Conservation (phyloP, 2,797 vertebrate genomes). For the Rhadinocentrus ornatus region DNA sequence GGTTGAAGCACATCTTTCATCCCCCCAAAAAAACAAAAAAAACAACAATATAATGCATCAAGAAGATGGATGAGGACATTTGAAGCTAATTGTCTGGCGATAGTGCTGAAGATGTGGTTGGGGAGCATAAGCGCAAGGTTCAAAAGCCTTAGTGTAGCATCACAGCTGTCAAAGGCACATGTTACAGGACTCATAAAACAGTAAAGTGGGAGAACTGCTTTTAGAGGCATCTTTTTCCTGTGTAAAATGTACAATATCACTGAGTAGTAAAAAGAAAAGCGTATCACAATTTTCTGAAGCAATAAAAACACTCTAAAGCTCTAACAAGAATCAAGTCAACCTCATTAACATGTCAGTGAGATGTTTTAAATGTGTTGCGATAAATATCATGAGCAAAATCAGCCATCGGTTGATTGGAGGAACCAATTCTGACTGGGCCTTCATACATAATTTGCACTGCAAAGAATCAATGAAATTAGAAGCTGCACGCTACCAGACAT, state of each 20-base stretch:
- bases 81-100: constrained; percentile 85
- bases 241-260: not conserved
- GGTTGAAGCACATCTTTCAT: constrained; percentile 91
- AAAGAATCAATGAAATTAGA: not conserved
- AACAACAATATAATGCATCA: constrained; percentile 85
- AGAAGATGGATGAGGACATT: constrained; percentile 93
- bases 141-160: constrained; percentile 48
- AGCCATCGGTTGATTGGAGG: not conserved
- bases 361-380: not conserved
- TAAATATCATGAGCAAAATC: not conserved
- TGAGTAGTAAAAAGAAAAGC: not conserved
- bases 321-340: not conserved
- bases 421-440: not conserved
- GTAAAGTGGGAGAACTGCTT: not conserved
- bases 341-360: not conserved
- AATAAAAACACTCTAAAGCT: not conserved
- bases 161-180: constrained; percentile 33
- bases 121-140: constrained; percentile 75
- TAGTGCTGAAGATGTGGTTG: constrained; percentile 80
- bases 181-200: constrained; percentile 7
- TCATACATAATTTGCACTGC: not conserved
- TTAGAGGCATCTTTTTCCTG: not conserved
- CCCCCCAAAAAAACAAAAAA: constrained; percentile 38
- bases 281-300: not conserved
- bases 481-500: not conserved